phyloP scores from a whole-genome alignment of 2,113 vertebrate genomes.

The Coracopsis vasa region DNA sequence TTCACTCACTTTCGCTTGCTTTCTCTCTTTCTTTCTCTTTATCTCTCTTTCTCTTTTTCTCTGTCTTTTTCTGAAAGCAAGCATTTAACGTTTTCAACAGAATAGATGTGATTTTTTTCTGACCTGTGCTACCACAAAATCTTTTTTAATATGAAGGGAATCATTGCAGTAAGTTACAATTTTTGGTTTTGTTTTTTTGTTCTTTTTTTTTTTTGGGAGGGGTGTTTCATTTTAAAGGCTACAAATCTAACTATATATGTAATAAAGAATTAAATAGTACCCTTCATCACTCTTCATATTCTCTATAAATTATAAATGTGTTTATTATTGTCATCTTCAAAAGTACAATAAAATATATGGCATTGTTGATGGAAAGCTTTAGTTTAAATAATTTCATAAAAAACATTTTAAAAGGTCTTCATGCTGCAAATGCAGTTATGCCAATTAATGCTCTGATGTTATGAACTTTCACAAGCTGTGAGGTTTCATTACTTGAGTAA shows the following conservation, averaged over 20 bases:
- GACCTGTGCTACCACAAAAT: background rate
- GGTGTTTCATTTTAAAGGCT: too few species aligned
- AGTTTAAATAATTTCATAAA: background rate
- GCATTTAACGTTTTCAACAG: background rate
- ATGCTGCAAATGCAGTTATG: background rate
- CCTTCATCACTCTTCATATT: conserved; percentile 7
- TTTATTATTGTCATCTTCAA: conserved; percentile 41
- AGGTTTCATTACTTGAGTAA: background rate
- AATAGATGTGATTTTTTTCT: background rate
- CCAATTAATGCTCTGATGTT: conserved; percentile 6
- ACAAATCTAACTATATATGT: conserved; percentile 50
- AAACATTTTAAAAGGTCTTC: background rate
- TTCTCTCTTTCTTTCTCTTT: background rate
- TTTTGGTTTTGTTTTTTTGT: background rate
- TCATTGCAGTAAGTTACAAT: background rate
- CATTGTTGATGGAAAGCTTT: background rate
- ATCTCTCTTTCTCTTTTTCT: too few species aligned
- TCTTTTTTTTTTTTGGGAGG: background rate
- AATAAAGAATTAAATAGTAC: conserved; percentile 41
- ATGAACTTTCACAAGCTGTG: background rate
- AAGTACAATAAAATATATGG: background rate
- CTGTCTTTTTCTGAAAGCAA: background rate
- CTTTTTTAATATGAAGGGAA: conserved; percentile 1
- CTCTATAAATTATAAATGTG: conserved; percentile 32
- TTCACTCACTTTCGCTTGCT: background rate